Percentiles rank a stretch among this genome's conserved stretches.
Evolutionary conservation across 2,797 vertebrate genomes (phyloP).

Genomic region (Acanthornis magna): DNA sequence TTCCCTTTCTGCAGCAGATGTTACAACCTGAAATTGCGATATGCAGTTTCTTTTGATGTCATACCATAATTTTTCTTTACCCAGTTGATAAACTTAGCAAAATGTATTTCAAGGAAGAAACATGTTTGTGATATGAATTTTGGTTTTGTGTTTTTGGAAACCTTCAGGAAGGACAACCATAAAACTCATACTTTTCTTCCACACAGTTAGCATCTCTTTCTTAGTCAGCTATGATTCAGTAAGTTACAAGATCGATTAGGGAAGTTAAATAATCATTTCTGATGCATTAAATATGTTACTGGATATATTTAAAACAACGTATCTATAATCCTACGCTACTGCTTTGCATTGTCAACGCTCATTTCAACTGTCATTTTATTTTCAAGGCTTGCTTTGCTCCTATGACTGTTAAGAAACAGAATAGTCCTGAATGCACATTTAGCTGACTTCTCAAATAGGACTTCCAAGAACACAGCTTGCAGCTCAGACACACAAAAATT

Average conservation of each 20-base stretch:
- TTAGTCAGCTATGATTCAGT: background rate
- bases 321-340: background rate
- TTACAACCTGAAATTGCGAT: background rate
- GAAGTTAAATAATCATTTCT: constrained; percentile 29
- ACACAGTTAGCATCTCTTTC: background rate
- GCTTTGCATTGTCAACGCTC: constrained; percentile 8
- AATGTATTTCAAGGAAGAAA: background rate
- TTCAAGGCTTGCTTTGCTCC: background rate
- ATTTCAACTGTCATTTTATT: constrained; percentile 20
- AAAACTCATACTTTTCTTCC: background rate
- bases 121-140: background rate
- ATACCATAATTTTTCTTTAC: background rate
- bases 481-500: background rate
- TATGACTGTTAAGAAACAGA: background rate
- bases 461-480: background rate
- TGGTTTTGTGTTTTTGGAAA: background rate
- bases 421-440: background rate
- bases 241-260: background rate
- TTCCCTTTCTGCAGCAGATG: background rate
- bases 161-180: background rate
- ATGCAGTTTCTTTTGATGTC: background rate
- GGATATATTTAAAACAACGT: constrained; percentile 25
- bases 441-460: background rate
- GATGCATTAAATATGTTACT: constrained; percentile 2
- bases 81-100: background rate